Base-by-base conservation (phyloP, 2,113 vertebrate genomes). In the Meriones unguiculatus region DNA sequence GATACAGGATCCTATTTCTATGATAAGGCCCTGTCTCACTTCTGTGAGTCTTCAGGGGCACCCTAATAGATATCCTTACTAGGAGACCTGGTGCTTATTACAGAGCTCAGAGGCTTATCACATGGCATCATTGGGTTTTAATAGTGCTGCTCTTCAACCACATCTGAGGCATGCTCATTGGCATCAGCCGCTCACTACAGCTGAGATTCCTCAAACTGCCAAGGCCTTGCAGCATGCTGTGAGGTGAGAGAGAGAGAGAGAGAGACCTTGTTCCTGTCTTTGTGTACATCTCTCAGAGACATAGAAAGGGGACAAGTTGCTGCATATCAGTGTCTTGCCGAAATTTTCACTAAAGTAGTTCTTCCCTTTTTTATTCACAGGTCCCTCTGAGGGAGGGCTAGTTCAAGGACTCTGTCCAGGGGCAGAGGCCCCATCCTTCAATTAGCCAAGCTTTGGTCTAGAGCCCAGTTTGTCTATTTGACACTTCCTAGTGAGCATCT, bases 161-260 rank as follows among this genome's bases (percentile, higher is more conserved):
- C 81, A 3, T 35, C 81, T 57, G 32, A 95, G 17, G 25, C 30
- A 12, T 1, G 1, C 46, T 15, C 46, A 25, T 4, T 64, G 17
- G 17, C 57, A 35, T 52, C n/a, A 38, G 24, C n/a, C 72, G 22
- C 64, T 81, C 35, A 15, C 50, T 41, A 25, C 18, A 30, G 52
- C 92, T 95, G 82, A 67, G 50, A 81, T 95, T 88, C 81, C 77
- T 96, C 89, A 73, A 73, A 70, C 85, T 41, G 46, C 32, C 59
- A 30, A 85, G 93, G 54, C 10, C 2, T 0, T 14, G 57, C 50
- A 65, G 15, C 80, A 32, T 17, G 28, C 38, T 62, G 22, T 20
- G 64, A 82, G 65, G 38, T 28, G 62, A 70, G 72, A 89, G 65
- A 81, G 18, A 52, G 62, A 70, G 72, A 89, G 65, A 81, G 46